These are phyloP conservation scores for Macquaria ambigua DNA, from an alignment of 2,113 vertebrate genomes.

Conservation along the genomic window DNA sequence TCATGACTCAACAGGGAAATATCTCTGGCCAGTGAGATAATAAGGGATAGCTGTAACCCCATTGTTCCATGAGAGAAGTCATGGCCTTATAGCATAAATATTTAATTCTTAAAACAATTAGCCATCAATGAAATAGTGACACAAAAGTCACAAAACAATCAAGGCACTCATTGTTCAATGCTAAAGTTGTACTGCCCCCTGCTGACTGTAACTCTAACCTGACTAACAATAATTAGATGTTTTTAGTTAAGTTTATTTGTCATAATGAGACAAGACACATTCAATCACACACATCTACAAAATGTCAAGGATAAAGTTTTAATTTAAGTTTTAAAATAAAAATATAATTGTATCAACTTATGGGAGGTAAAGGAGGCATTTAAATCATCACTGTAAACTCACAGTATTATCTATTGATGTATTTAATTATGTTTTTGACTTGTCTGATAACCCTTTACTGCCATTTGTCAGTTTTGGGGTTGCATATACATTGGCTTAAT, in stretches of 20 bases:
- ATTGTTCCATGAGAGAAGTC: neutral
- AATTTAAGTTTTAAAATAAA: too few relatives aligned
- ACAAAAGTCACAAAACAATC: neutral
- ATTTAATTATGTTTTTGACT: neutral
- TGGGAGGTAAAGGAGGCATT: too few relatives aligned
- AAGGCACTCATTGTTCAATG: neutral
- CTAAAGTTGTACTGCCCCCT: slow-evolving; percentile 39
- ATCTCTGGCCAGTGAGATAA: slow-evolving; percentile 12
- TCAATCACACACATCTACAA: too few relatives aligned
- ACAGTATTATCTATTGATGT: too few relatives aligned
- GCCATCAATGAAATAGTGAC: neutral
- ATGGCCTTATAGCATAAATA: neutral
- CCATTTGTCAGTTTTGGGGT: too few relatives aligned
- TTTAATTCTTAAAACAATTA: neutral
- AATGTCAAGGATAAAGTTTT: too few relatives aligned
- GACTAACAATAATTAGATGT: neutral
- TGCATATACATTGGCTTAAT: neutral
- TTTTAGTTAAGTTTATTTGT: too few relatives aligned
- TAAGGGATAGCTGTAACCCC: neutral
- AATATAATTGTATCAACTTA: too few relatives aligned
- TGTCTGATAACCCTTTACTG: neutral
- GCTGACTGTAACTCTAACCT: slow-evolving; percentile 17
- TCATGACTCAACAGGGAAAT: slow-evolving; percentile 20
- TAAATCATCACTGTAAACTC: neutral
- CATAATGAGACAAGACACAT: too few relatives aligned